phyloP scores from a whole-genome alignment of 2,113 vertebrate genomes.

The Hydrochoerus hydrochaeris region DNA sequence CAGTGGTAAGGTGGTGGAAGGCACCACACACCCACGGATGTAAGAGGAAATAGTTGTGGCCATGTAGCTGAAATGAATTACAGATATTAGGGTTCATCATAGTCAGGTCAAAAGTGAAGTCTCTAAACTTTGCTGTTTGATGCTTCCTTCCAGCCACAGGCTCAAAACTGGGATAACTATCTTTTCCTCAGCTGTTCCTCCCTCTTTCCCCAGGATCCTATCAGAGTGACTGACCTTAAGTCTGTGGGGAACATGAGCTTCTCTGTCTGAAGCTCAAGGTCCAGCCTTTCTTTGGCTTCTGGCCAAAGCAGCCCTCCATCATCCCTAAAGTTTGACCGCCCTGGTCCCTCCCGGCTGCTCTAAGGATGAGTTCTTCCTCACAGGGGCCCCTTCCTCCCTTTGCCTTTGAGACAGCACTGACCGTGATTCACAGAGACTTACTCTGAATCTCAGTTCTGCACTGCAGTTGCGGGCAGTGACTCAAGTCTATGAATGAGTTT shows the following conservation, averaged over 20 bases:
- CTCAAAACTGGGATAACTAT: not conserved
- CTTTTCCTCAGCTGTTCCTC: not conserved
- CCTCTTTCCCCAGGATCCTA: not conserved
- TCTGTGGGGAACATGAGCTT: not conserved
- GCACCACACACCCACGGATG: accelerated
- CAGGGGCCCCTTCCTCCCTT: not conserved
- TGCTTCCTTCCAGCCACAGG: not conserved
- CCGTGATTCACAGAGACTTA: not conserved
- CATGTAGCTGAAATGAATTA: not conserved
- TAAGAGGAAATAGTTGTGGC: accelerated
- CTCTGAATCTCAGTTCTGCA: not conserved
- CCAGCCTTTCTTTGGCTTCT: not conserved
- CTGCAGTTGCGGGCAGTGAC: not conserved
- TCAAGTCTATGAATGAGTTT: not conserved
- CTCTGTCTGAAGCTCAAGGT: not conserved
- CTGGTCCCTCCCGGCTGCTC: not conserved
- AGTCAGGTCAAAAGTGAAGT: not conserved
- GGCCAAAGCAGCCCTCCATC: accelerated
- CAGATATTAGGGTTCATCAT: accelerated
- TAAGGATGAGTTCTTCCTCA: accelerated
- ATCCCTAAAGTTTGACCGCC: accelerated
- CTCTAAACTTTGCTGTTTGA: not conserved
- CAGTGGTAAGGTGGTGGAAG: not conserved
- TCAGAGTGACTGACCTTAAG: too few species aligned
- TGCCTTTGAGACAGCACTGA: not conserved